These are phyloP conservation scores for Brachyhypopomus occidentalis DNA, from an alignment of 2,113 vertebrate genomes.

Conservation along the genomic window DNA sequence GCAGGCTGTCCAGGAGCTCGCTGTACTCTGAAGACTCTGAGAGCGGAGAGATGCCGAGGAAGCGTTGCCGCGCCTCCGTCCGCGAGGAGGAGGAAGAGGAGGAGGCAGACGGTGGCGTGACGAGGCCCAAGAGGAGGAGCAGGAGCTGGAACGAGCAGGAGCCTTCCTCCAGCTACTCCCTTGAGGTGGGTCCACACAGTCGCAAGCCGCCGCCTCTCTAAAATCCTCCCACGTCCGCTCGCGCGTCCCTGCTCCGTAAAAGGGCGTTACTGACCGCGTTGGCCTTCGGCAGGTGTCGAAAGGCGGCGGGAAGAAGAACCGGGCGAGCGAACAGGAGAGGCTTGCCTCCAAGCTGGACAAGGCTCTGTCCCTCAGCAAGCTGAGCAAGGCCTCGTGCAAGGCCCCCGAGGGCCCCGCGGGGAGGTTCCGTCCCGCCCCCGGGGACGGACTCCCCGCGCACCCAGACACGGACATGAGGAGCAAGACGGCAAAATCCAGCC, in stretches of 20 bases:
- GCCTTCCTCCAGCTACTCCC: slow-evolving; percentile 75
- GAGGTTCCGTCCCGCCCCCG: slow-evolving; percentile 69
- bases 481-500: slow-evolving; percentile 77
- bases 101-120: slow-evolving; percentile 72
- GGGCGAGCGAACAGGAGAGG: slow-evolving; percentile 87
- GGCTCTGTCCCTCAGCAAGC: slow-evolving; percentile 90
- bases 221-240: too few species aligned
- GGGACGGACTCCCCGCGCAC: slow-evolving; percentile 67
- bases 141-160: slow-evolving; percentile 87
- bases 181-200: slow-evolving; percentile 78
- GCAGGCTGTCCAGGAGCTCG: slow-evolving; percentile 83
- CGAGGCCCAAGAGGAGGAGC: slow-evolving; percentile 80
- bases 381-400: slow-evolving; percentile 80
- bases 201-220: background rate
- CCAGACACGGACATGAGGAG: slow-evolving; percentile 71
- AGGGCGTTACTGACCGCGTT: slow-evolving; percentile 7
- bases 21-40: slow-evolving; percentile 90
- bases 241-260: too few species aligned
- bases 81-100: slow-evolving; percentile 83
- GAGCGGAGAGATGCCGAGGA: slow-evolving; percentile 82
- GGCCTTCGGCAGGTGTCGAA: slow-evolving; percentile 72
- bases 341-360: slow-evolving; percentile 91
- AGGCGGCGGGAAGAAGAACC: slow-evolving; percentile 81
- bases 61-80: slow-evolving; percentile 80
- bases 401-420: slow-evolving; percentile 73